Conservation (phyloP, 2,797 vertebrate species). For the Micromesistius poutassou region DNA sequence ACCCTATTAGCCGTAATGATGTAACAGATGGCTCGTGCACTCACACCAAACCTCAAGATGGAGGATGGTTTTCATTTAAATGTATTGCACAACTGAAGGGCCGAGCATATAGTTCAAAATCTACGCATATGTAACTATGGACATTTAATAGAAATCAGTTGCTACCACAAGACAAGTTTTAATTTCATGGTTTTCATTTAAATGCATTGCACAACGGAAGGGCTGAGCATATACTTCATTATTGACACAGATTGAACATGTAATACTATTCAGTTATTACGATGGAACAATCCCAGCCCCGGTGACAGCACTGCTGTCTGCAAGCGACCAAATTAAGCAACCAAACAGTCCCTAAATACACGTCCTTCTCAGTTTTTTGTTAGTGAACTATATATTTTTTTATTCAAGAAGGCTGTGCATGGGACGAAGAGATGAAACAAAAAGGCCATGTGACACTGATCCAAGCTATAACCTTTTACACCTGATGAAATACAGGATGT, state of each 20-base stretch:
- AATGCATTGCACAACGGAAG: slow-evolving; percentile 42
- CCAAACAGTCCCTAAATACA: no score
- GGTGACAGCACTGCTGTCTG: background rate
- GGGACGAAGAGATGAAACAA: slow-evolving; percentile 3
- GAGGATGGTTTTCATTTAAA: slow-evolving; percentile 48
- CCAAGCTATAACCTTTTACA: slow-evolving; percentile 15
- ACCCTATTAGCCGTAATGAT: slow-evolving; percentile 52
- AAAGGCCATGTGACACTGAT: slow-evolving; percentile 23
- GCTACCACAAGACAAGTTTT: background rate
- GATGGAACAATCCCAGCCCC: background rate
- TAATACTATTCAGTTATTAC: background rate
- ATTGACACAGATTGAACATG: slow-evolving; percentile 11
- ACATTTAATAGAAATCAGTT: background rate
- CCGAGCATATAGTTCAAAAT: slow-evolving; percentile 42
- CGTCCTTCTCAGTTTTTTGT: background rate
- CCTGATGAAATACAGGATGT: slow-evolving; percentile 19
- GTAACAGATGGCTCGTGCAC: slow-evolving; percentile 61
- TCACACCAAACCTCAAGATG: slow-evolving; percentile 46
- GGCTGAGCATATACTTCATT: slow-evolving; percentile 40
- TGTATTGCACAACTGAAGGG: slow-evolving; percentile 41
- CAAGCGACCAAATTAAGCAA: background rate
- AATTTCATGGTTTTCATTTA: slow-evolving; percentile 37
- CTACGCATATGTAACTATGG: slow-evolving; percentile 5
- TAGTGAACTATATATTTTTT: background rate
- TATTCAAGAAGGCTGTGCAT: background rate